Conservation (phyloP, 2,888 invertebrate genomes). For the Mesochorus sp. region DNA sequence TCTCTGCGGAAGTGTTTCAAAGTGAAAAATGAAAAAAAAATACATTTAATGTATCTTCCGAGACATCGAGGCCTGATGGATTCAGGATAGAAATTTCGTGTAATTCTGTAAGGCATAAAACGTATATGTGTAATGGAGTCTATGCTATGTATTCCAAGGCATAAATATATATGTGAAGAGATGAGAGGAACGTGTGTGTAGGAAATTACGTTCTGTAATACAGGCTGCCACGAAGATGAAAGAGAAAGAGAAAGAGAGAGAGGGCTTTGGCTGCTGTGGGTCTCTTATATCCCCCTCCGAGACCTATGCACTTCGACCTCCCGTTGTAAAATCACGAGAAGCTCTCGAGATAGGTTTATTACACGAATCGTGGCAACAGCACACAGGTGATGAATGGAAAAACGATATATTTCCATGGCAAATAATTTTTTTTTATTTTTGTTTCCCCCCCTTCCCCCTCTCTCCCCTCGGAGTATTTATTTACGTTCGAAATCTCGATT, state of each 20-base stretch:
- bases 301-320: slow-evolving; percentile 56
- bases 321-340: slow-evolving; percentile 27
- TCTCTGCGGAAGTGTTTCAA: no score
- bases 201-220: neutral
- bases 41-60: no score
- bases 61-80: no score
- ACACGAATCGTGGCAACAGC: slow-evolving; percentile 31
- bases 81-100: no score
- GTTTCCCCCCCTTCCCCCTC: neutral
- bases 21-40: no score
- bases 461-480: neutral
- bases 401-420: neutral
- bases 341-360: slow-evolving; percentile 47
- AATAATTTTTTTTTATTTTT: neutral
- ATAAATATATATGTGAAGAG: neutral
- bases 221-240: slow-evolving; percentile 7
- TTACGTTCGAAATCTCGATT: neutral
- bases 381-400: slow-evolving; percentile 18
- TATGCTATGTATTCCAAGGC: neutral
- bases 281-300: slow-evolving; percentile 24
- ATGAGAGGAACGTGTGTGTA: neutral
- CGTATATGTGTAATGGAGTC: no score
- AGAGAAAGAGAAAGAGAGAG: slow-evolving; percentile 6
- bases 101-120: no score
- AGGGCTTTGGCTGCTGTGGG: slow-evolving; percentile 12